These are phyloP conservation scores for Drosophila serrata DNA, from an alignment of 1,140 invertebrate species.

Conservation along the genomic window DNA sequence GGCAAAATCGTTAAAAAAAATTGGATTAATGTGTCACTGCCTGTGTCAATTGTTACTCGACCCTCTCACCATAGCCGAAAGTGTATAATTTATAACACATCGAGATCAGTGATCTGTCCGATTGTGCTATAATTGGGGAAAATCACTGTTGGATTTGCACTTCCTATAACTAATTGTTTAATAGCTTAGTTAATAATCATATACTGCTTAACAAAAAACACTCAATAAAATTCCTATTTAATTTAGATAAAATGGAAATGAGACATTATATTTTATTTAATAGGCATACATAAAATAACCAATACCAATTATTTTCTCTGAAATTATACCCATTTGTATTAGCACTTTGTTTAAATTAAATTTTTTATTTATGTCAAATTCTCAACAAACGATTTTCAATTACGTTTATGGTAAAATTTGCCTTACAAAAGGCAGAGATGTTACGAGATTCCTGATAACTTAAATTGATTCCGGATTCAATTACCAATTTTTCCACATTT, in stretches of 20 bases:
- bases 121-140: neutral
- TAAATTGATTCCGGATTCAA: constrained; percentile 9
- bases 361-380: neutral
- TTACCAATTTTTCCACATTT: constrained; percentile 7
- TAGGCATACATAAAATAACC: neutral
- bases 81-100: constrained; percentile 21
- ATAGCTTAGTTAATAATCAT: neutral
- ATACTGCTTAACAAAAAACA: neutral
- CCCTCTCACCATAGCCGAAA: constrained; percentile 10
- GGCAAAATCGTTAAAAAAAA: constrained; percentile 35
- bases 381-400: neutral
- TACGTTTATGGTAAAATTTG: too few relatives aligned
- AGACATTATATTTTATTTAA: neutral
- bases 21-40: constrained; percentile 36
- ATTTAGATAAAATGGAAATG: neutral
- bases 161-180: constrained; percentile 7
- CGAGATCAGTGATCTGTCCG: neutral
- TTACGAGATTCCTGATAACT: neutral
- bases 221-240: neutral
- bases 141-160: constrained; percentile 1
- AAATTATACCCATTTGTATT: neutral
- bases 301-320: neutral
- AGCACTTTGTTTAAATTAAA: neutral
- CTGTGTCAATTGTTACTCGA: constrained; percentile 22
- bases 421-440: neutral